Evolutionary conservation across 1,140 invertebrate genomes (phyloP).

Genomic region (Drosophila serrata): DNA sequence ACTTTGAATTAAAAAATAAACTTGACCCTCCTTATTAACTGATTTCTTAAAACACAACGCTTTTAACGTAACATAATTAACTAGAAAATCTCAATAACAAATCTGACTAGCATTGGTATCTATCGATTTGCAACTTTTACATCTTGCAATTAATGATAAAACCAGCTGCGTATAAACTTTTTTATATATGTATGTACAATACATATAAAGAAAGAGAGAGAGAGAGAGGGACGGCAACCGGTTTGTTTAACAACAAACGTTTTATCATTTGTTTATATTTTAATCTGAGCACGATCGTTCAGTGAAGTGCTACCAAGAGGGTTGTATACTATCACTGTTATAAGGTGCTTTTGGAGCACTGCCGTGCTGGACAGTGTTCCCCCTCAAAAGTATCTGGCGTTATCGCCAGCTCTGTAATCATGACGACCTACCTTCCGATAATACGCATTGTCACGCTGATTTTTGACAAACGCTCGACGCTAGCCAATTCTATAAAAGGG

Average conservation of each 20-base stretch:
- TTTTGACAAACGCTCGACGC: neutral
- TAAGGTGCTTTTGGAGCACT: neutral
- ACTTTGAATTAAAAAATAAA: no score
- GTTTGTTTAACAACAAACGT: constrained; percentile 38
- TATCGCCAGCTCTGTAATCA: constrained; percentile 20
- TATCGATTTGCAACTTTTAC: neutral
- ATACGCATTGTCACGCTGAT: constrained; percentile 27
- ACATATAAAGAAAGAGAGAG: no score
- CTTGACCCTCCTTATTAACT: neutral
- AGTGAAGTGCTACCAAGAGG: neutral
- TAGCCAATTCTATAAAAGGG: constrained; percentile 2
- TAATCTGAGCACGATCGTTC: neutral
- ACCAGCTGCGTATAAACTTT: neutral
- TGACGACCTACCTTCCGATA: constrained; percentile 4
- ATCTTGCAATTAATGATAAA: neutral
- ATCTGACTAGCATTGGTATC: neutral
- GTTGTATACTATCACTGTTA: neutral
- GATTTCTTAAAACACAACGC: neutral
- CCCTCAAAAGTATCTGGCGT: neutral
- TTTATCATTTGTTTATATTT: constrained; percentile 29
- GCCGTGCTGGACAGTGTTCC: neutral
- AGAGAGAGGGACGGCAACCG: neutral
- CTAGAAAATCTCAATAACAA: neutral
- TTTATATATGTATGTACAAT: no score
- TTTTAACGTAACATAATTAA: neutral